Base-by-base conservation (phyloP, 2,888 invertebrate genomes). In the Gymnosoma rotundatum region DNA sequence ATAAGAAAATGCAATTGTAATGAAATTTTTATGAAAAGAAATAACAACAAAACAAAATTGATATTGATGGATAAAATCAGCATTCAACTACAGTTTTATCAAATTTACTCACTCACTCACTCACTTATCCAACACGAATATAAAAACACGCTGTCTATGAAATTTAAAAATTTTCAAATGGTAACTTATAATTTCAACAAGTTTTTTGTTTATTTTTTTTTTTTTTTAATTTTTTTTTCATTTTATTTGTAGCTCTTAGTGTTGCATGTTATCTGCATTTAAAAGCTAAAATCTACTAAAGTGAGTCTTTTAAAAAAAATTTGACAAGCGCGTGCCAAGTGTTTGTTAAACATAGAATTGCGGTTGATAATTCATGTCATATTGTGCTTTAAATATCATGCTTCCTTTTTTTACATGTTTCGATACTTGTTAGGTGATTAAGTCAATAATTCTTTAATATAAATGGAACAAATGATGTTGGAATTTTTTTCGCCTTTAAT, bases 81-180 rank as follows among this genome's bases (percentile, higher is more conserved):
- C 74, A 63, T 64, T 75, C 42, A 75, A 75, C 58, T 42, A 42
- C 69, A 69, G 21, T 50, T 81, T 80, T 80, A 21, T 80, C 50
- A 75, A 75, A 78, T 20, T 69, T 63, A 63, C 38, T 63, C 69
- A 56, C 48, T 81, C 63, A 56, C 54, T 56, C 32, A 36, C 20
- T 78, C 48, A 56, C 63, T 60, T 54, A 67, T 58, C 21, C 60
- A 60, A 9, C 56, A 56, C 45, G 45, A 48, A 48, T 42, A 42
- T 42, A 8, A 32, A 32, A 32, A 32, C 32, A 8, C 25, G 38
- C 38, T 38, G 38, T 38, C 38, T 10, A 38, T 4, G 14, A 45
- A 45, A 45, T 12, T 45, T 5, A n/a, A 8, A 32, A 32, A 32
- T 32, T 25, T 10, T 1, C 18, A 16, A 48, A 58, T 32, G 45